phyloP scores from a whole-genome alignment of 2,888 invertebrate genomes.

The Pediacus dermestoides region DNA sequence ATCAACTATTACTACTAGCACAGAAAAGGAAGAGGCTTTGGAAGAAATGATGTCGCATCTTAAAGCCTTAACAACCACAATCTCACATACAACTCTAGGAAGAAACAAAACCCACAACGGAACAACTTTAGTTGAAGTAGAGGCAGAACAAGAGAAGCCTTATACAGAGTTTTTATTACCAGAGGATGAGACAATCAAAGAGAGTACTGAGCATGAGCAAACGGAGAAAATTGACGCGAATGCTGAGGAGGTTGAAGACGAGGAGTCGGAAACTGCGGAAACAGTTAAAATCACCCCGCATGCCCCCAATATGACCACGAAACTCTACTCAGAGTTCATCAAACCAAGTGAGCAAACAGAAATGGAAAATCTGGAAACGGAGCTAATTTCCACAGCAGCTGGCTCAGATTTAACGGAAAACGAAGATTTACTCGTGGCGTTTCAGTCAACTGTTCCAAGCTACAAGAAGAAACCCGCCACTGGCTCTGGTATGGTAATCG shows the following conservation, averaged over 20 bases:
- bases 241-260: too few species aligned
- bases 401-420: neutral
- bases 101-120: too few species aligned
- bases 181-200: neutral
- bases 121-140: too few species aligned
- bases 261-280: neutral
- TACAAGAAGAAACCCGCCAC: neutral
- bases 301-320: neutral
- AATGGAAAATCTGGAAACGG: neutral
- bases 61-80: too few species aligned
- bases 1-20: too few species aligned
- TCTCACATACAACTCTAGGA: too few species aligned
- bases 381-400: neutral
- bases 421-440: too few species aligned
- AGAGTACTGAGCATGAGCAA: neutral
- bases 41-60: too few species aligned
- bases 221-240: too few species aligned
- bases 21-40: too few species aligned
- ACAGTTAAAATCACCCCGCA: neutral
- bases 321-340: neutral
- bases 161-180: neutral
- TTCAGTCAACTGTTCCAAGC: neutral
- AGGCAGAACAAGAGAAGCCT: too few species aligned
- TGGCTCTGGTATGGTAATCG: constrained; percentile 18
- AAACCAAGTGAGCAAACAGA: neutral